phyloP scores from a whole-genome alignment of 2,797 vertebrate genomes.

The Pygocentrus nattereri region DNA sequence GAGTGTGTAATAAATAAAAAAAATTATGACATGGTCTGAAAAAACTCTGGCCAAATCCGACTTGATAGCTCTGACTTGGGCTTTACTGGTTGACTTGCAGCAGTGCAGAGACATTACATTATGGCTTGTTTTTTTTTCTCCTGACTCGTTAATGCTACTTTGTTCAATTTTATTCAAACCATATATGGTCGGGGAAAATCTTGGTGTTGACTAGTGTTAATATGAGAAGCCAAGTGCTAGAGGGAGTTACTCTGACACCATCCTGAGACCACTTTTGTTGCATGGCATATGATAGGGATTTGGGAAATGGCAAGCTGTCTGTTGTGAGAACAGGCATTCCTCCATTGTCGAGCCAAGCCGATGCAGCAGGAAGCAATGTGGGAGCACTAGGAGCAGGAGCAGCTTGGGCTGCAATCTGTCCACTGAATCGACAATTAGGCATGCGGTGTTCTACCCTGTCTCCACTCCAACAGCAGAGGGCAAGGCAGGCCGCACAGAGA shows the following conservation, averaged over 20 bases:
- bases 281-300: neutral
- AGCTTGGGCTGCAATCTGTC: slow-evolving; percentile 49
- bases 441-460: slow-evolving; percentile 16
- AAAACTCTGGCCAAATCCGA: too few species aligned
- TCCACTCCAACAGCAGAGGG: neutral
- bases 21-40: too few species aligned
- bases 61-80: too few species aligned
- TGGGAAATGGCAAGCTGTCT: neutral
- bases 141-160: too few species aligned
- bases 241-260: neutral
- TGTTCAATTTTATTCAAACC: neutral
- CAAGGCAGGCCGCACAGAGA: neutral
- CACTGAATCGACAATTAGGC: slow-evolving; percentile 30
- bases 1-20: too few species aligned
- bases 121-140: too few species aligned
- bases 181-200: neutral
- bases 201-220: neutral
- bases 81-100: too few species aligned
- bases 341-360: slow-evolving; percentile 6
- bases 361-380: slow-evolving; percentile 26
- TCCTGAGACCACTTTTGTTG: neutral
- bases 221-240: neutral
- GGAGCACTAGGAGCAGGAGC: slow-evolving; percentile 31
- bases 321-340: neutral
- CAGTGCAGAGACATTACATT: too few species aligned